A percentile compares a stretch with the other conserved stretches of the same genome.
These are phyloP conservation scores for Cryptus armator DNA, from an alignment of 2,888 invertebrate species.

Conservation along the genomic window DNA sequence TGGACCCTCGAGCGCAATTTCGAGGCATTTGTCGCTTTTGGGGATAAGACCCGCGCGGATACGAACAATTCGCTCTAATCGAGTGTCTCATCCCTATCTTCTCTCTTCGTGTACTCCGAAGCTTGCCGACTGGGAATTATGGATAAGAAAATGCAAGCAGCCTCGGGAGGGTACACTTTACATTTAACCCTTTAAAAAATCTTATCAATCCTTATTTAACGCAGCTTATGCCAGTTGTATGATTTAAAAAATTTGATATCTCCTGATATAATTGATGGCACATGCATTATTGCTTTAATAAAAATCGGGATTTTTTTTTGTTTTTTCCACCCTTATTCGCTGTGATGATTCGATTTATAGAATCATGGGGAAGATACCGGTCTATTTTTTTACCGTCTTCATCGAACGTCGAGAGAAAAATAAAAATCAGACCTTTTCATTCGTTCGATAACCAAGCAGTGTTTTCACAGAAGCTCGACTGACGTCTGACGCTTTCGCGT, in stretches of 20 bases:
- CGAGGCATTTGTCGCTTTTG: constrained; percentile 65
- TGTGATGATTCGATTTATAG: too few relatives aligned
- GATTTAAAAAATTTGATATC: too few relatives aligned
- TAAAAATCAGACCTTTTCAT: neutral
- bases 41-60: constrained; percentile 59
- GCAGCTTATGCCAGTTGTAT: too few relatives aligned
- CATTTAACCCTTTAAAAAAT: constrained; percentile 7
- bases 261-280: too few relatives aligned
- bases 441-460: neutral
- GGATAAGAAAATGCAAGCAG: neutral
- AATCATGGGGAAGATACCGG: too few relatives aligned
- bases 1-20: constrained; percentile 64
- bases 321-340: too few relatives aligned
- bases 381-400: neutral
- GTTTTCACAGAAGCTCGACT: too few relatives aligned
- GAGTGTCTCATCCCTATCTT: constrained; percentile 47
- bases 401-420: neutral
- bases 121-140: neutral
- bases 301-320: too few relatives aligned
- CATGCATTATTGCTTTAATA: too few relatives aligned
- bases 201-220: neutral
- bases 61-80: constrained; percentile 68
- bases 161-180: neutral
- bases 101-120: neutral
- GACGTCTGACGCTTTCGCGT: neutral